Percentiles rank a stretch among this genome's conserved stretches.
These are phyloP conservation scores for Dynastes maya DNA, from an alignment of 2,888 invertebrate species.

Conservation along the genomic window DNA sequence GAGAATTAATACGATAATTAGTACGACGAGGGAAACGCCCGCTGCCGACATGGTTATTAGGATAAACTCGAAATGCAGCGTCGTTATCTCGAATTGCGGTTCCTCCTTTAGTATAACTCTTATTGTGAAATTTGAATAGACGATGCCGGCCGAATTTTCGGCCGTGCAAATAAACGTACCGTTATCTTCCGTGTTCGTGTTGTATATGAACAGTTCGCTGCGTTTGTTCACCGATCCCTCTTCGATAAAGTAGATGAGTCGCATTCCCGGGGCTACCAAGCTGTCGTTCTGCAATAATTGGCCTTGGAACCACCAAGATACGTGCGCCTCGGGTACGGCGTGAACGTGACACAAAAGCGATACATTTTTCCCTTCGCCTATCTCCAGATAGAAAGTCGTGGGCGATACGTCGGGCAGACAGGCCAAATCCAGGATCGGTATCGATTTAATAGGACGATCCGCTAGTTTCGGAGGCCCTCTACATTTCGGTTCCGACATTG, in stretches of 20 bases:
- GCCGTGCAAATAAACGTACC: conserved; percentile 91
- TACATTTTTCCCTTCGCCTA: conserved; percentile 86
- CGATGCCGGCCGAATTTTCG: conserved; percentile 87
- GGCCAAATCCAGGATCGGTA: conserved; percentile 82
- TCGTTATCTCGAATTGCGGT: conserved; percentile 66
- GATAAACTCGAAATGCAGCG: conserved; percentile 80
- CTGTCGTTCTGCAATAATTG: conserved; percentile 86
- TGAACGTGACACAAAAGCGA: conserved; percentile 86
- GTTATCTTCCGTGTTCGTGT: conserved; percentile 85
- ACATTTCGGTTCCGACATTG: conserved; percentile 85
- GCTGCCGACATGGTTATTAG: conserved; percentile 80
- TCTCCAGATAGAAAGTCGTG: conserved; percentile 83
- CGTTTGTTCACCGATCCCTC: conserved; percentile 83
- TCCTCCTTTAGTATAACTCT: conserved; percentile 83
- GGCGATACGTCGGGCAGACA: conserved; percentile 87
- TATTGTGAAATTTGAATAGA: conserved; percentile 87
- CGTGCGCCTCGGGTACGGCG: conserved; percentile 86
- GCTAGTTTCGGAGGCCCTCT: conserved; percentile 79
- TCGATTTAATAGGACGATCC: conserved; percentile 78
- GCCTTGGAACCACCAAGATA: conserved; percentile 89
- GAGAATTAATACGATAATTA: conserved; percentile 79
- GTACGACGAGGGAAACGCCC: conserved; percentile 77
- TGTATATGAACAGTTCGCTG: conserved; percentile 85
- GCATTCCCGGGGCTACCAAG: conserved; percentile 77
- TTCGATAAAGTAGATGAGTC: conserved; percentile 81